Evolutionary conservation across 2,888 invertebrate species (phyloP).

Genomic region (Arenicola marina): DNA sequence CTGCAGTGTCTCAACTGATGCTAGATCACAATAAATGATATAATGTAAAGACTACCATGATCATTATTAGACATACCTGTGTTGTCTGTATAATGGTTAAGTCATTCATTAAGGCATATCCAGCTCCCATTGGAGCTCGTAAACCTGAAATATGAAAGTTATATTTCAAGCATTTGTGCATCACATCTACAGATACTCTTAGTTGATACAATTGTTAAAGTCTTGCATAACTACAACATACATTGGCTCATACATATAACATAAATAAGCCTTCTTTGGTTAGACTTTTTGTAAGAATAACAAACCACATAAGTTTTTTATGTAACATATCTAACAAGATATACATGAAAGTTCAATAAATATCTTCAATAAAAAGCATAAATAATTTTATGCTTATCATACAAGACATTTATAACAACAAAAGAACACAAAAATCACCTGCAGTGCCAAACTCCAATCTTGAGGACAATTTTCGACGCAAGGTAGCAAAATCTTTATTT

Average conservation of each 20-base stretch:
- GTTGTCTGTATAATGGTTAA: slow-evolving; percentile 85
- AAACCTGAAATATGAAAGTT: slow-evolving; percentile 67
- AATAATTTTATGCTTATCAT: neutral
- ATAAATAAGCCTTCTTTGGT: no score
- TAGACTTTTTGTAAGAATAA: no score
- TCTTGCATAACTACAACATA: no score
- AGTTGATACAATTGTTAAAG: no score
- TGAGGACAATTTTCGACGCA: slow-evolving; percentile 71
- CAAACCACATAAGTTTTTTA: no score
- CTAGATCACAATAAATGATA: no score
- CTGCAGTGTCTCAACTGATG: no score
- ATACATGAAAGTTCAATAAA: no score
- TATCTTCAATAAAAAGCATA: neutral
- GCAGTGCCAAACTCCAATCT: slow-evolving; percentile 90
- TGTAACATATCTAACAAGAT: no score
- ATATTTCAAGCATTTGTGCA: no score
- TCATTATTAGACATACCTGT: slow-evolving; percentile 43
- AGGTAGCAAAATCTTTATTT: slow-evolving; percentile 66
- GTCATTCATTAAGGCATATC: slow-evolving; percentile 94
- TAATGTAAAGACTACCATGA: neutral
- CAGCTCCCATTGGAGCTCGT: slow-evolving; percentile 89
- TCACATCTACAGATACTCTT: no score
- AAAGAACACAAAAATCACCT: slow-evolving; percentile 60
- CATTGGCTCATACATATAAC: no score
- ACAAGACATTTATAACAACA: neutral